Percentiles rank a stretch among this genome's conserved stretches.
Conservation (phyloP, 2,113 vertebrate genomes). For the Parotia lawesii region DNA sequence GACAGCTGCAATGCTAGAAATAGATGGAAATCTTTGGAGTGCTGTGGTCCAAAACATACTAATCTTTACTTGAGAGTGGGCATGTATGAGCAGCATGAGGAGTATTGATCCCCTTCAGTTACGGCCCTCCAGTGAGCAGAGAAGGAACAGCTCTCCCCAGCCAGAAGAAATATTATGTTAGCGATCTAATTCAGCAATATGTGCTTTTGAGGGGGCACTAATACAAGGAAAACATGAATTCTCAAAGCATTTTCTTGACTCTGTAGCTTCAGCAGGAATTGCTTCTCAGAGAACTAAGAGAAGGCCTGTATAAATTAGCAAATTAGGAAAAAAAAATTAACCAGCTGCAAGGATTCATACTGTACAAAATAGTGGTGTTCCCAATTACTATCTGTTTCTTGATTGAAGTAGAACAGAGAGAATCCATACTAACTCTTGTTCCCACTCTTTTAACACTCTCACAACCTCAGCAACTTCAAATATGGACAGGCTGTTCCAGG, state of each 20-base stretch:
- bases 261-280: not conserved
- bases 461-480: not conserved
- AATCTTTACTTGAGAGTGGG: not conserved
- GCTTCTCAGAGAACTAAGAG: not conserved
- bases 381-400: not conserved
- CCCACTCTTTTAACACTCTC: not conserved
- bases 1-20: not conserved
- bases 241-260: not conserved
- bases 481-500: not conserved
- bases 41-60: not conserved
- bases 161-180: not conserved
- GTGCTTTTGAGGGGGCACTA: not conserved
- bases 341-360: not conserved
- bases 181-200: not conserved
- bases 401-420: not conserved
- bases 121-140: not conserved
- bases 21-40: not conserved
- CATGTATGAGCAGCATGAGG: not conserved
- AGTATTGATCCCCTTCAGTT: not conserved
- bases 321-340: not conserved
- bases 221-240: not conserved
- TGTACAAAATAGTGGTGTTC: not conserved
- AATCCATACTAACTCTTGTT: not conserved
- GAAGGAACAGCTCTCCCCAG: not conserved
- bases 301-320: not conserved